Evolutionary conservation across 2,113 vertebrate species (phyloP), one percentile per base, ranked within the genome.

Genomic region (Spermophilus dauricus): DNA sequence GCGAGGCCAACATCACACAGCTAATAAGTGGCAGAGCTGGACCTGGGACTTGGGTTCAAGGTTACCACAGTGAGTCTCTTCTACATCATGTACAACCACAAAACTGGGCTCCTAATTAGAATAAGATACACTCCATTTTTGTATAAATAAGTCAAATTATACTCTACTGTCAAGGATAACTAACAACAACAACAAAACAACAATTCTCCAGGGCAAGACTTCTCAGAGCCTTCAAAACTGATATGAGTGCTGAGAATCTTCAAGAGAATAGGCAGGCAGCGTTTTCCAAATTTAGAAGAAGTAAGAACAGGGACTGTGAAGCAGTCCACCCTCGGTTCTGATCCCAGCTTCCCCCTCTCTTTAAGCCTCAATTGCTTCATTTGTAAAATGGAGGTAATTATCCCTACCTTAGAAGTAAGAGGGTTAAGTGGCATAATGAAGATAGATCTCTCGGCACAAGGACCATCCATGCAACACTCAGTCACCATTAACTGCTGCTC

Each of bases 401-500:
- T 2, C 34, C 37, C 51, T 51, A 3, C 65, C 20, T 63, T 42
- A 32, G 24, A 73, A 39, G 63, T 70, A 17, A 0, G 10, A 72
- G 30, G 32, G 58, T 26, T 26, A 61, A 61, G 2, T 9, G 28
- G 16, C 13, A 69, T 65, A 7, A 45, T 26, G 58, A 8, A 26
- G 22, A 24, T 22, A 61, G 22, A 22, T 24, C 58, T 24, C 63
- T n/a, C 20, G 3, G 37, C 17, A 1, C 0, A 32, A 24, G 73
- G 48, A 22, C 28, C 4, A 1, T 12, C 16, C 17, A 0, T 16
- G 22, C 26, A 48, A 6, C 12, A 22, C 73, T 48, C 0, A 0
- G 10, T 26, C 4, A 61, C 22, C 8, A 30, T 58, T 56, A 7
- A 26, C n/a, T 45, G 91, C 30, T 12, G 48, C 56, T 32, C 1